phyloP scores from a whole-genome alignment of 1,140 invertebrate species.

The Phocides pigmalion region DNA sequence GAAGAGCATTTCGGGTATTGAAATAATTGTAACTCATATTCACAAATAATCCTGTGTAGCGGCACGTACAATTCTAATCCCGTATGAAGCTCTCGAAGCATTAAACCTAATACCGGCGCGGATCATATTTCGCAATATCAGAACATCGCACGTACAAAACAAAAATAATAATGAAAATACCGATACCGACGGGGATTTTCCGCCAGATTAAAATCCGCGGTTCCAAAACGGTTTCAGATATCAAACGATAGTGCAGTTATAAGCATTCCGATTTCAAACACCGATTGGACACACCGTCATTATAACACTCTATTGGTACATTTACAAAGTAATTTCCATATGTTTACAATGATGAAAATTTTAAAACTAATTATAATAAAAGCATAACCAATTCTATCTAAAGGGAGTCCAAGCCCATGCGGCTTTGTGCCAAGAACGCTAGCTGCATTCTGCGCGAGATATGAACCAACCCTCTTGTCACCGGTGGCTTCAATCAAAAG shows the following conservation, averaged over 20 bases:
- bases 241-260: neutral
- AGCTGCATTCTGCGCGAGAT: too few relatives aligned
- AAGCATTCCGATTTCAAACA: neutral
- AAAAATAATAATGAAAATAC: constrained; percentile 25
- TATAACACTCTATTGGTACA: neutral
- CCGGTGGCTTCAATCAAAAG: too few relatives aligned
- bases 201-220: constrained; percentile 22
- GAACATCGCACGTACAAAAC: constrained; percentile 5
- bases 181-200: constrained; percentile 17
- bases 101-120: constrained; percentile 1
- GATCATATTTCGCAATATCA: constrained; percentile 14
- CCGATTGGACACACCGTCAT: neutral
- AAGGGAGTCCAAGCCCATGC: too few relatives aligned
- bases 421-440: too few relatives aligned
- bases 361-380: too few relatives aligned
- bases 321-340: too few relatives aligned
- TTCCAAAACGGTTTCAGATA: constrained; percentile 8
- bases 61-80: neutral
- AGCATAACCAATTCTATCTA: too few relatives aligned
- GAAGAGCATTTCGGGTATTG: too few relatives aligned
- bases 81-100: neutral
- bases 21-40: too few relatives aligned
- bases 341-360: too few relatives aligned
- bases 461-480: too few relatives aligned
- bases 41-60: too few relatives aligned